Conservation (phyloP, 1,140 invertebrate genomes). For the Drosophila obscura region DNA sequence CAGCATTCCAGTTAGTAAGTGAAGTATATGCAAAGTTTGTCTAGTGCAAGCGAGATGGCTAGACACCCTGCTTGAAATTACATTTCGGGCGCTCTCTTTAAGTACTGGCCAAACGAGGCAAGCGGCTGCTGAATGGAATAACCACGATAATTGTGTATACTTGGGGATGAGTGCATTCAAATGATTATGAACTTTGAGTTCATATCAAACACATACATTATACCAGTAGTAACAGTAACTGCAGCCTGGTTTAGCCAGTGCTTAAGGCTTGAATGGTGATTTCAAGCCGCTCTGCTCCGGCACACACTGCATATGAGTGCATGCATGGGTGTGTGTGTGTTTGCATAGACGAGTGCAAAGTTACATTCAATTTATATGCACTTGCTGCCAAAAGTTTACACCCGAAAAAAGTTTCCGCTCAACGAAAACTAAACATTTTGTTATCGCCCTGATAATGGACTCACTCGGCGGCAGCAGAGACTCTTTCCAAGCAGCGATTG, state of each 20-base stretch:
- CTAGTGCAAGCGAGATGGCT: conserved; percentile 29
- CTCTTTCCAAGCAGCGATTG: conserved; percentile 12
- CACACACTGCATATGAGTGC: conserved; percentile 7
- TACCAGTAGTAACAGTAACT: too few relatives aligned
- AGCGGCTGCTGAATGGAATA: too few relatives aligned
- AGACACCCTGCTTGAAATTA: conserved; percentile 51
- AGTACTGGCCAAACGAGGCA: too few relatives aligned
- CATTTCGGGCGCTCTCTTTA: conserved; percentile 25
- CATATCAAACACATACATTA: too few relatives aligned
- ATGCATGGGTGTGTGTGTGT: conserved; percentile 25
- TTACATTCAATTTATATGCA: conserved; percentile 80
- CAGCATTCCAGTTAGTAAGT: conserved; percentile 36
- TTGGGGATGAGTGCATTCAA: too few relatives aligned
- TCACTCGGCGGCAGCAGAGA: conserved; percentile 13
- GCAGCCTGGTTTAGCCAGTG: too few relatives aligned
- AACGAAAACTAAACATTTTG: conserved; percentile 80
- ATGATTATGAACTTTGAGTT: too few relatives aligned
- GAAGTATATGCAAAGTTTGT: conserved; percentile 76
- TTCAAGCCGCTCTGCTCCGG: too few relatives aligned
- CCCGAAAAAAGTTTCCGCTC: conserved; percentile 60
- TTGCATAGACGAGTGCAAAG: conserved; percentile 76
- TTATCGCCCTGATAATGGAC: conserved; percentile 77
- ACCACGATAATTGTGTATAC: too few relatives aligned
- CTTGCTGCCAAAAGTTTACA: conserved; percentile 73
- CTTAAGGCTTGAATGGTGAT: too few relatives aligned